Conservation (phyloP, 2,113 vertebrate species). For the Cyanoderma ruficeps region DNA sequence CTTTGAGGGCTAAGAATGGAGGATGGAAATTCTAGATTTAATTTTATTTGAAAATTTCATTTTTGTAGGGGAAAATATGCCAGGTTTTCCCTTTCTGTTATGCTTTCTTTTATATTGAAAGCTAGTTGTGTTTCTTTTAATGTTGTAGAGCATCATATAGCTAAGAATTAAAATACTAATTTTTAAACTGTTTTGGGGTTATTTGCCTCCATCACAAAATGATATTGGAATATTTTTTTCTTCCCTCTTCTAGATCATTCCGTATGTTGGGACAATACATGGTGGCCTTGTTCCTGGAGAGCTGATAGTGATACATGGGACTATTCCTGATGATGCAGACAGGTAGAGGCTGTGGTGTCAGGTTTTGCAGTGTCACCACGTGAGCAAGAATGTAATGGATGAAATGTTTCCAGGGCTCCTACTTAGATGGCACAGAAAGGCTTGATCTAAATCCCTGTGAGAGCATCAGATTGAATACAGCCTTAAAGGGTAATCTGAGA, state of each 20-base stretch:
- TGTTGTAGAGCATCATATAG: background rate
- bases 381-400: background rate
- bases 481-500: background rate
- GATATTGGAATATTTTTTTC: background rate
- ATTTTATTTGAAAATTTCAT: background rate
- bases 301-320: conserved; percentile 84
- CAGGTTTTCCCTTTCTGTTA: background rate
- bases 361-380: background rate
- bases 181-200: background rate
- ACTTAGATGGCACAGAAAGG: background rate
- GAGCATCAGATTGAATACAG: background rate
- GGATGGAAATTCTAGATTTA: background rate
- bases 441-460: background rate
- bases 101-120: background rate
- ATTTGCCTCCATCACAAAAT: background rate
- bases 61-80: background rate
- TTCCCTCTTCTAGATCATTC: conserved; percentile 73
- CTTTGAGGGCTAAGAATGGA: background rate
- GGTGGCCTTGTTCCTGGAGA: conserved; percentile 83
- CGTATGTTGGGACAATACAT: conserved; percentile 84
- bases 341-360: conserved; percentile 73
- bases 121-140: background rate
- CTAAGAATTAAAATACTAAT: background rate
- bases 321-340: conserved; percentile 78
- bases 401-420: background rate